These are phyloP conservation scores for Rhagoletis zephyria DNA, from an alignment of 1,140 invertebrate genomes.

Conservation along the genomic window DNA sequence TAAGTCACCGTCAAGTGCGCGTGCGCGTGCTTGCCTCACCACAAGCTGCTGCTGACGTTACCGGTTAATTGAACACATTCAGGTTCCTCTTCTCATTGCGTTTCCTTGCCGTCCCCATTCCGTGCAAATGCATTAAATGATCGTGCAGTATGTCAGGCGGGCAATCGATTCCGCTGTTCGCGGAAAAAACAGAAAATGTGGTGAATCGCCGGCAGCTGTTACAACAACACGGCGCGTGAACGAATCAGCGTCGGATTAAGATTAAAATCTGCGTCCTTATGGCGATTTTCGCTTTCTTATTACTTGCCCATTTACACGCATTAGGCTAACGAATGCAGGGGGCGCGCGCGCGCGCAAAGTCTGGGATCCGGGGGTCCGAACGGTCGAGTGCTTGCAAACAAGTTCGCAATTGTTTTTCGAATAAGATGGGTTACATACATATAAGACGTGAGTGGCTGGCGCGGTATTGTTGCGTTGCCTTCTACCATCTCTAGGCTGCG, in stretches of 20 bases:
- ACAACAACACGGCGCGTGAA: slow-evolving; percentile 27
- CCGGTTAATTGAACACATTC: not conserved
- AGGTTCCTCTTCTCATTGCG: not conserved
- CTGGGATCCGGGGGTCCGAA: not conserved
- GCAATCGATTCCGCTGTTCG: slow-evolving; percentile 35
- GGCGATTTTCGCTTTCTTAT: slow-evolving; percentile 40
- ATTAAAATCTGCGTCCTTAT: slow-evolving; percentile 32
- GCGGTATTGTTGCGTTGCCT: not conserved
- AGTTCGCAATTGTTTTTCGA: slow-evolving; percentile 9
- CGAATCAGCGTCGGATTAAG: slow-evolving; percentile 50
- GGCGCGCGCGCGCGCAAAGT: not conserved
- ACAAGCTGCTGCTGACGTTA: not conserved
- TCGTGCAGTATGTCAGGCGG: slow-evolving; percentile 45
- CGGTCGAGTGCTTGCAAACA: not conserved
- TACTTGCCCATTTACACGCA: slow-evolving; percentile 43
- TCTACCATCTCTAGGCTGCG: not conserved
- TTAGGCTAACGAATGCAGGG: not conserved
- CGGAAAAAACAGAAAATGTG: slow-evolving; percentile 25
- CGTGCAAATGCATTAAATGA: not conserved
- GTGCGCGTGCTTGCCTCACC: not conserved
- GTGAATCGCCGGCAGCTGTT: slow-evolving; percentile 41
- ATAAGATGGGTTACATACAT: not conserved
- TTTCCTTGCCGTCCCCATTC: not conserved
- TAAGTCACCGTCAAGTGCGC: slow-evolving; percentile 18
- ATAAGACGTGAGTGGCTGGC: not conserved